Conservation (phyloP, 2,888 invertebrate genomes). For the Pharmacophagus antenor region DNA sequence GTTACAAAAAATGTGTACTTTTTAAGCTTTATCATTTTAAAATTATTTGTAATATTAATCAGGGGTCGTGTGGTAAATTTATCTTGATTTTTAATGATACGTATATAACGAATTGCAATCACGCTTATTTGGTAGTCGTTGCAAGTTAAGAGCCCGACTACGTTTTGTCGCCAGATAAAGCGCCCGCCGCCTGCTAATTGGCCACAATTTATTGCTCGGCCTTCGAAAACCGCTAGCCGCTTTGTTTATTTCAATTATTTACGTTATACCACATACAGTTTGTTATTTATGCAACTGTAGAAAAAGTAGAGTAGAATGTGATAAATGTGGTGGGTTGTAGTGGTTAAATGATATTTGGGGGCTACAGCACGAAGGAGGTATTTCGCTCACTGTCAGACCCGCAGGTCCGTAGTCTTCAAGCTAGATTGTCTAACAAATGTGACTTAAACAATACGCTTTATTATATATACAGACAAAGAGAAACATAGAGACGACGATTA, state of each 20-base stretch:
- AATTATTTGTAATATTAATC: background rate
- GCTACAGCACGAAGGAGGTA: background rate
- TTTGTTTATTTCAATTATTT: slow-evolving; percentile 30
- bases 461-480: no score
- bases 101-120: slow-evolving; percentile 35
- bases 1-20: no score
- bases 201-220: slow-evolving; percentile 69
- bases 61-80: background rate
- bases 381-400: background rate
- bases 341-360: background rate
- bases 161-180: slow-evolving; percentile 66
- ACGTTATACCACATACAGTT: background rate
- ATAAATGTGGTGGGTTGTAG: background rate
- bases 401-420: no score
- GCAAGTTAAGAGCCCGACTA: slow-evolving; percentile 49
- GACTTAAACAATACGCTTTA: no score
- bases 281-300: background rate
- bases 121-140: slow-evolving; percentile 39
- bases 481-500: no score
- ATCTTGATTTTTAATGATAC: slow-evolving; percentile 12
- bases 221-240: slow-evolving; percentile 37
- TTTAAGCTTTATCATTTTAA: no score
- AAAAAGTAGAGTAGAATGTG: background rate
- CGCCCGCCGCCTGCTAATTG: slow-evolving; percentile 65
- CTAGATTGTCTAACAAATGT: no score